Percentiles rank a stretch among this genome's conserved stretches.
phyloP scores from a whole-genome alignment of 2,888 invertebrate genomes.

The Ectobius pallidus region DNA sequence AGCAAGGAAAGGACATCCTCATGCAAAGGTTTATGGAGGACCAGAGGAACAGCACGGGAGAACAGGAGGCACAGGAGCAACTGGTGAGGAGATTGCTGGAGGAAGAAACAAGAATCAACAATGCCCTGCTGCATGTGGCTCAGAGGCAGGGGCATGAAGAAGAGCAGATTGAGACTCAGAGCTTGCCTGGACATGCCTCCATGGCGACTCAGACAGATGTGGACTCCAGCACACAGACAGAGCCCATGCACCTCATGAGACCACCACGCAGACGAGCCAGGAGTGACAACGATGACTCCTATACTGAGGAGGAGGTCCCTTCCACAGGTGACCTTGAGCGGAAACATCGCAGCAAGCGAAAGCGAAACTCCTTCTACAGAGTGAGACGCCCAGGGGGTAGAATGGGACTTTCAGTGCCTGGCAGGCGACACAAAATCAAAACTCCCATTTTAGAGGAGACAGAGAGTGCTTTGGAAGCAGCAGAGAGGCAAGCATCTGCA shows the following conservation, averaged over 20 bases:
- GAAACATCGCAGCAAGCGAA: slow-evolving; percentile 19
- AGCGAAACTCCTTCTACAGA: background rate
- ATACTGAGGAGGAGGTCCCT: slow-evolving; percentile 34
- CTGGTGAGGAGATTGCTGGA: slow-evolving; percentile 37
- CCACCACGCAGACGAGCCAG: slow-evolving; percentile 35
- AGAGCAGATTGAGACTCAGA: slow-evolving; percentile 72
- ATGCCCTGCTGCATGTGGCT: slow-evolving; percentile 11
- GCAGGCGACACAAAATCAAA: slow-evolving; percentile 47
- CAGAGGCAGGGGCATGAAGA: slow-evolving; percentile 13
- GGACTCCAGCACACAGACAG: slow-evolving; percentile 82
- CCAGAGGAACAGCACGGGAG: slow-evolving; percentile 52
- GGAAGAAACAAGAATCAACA: slow-evolving; percentile 33
- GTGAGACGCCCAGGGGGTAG: slow-evolving; percentile 2
- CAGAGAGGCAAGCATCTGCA: slow-evolving; percentile 36
- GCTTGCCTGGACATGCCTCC: slow-evolving; percentile 69
- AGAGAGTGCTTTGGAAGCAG: slow-evolving; percentile 46
- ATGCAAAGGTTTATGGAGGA: slow-evolving; percentile 86
- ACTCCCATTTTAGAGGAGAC: slow-evolving; percentile 51
- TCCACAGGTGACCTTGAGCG: background rate
- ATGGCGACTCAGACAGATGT: slow-evolving; percentile 82
- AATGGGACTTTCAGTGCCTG: background rate
- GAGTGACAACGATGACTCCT: slow-evolving; percentile 41
- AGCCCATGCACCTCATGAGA: slow-evolving; percentile 53
- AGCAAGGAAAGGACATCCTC: slow-evolving; percentile 80
- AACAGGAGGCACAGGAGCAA: slow-evolving; percentile 44